These are phyloP conservation scores for Streblospio benedicti DNA, from an alignment of 1,140 invertebrate genomes.

Conservation along the genomic window DNA sequence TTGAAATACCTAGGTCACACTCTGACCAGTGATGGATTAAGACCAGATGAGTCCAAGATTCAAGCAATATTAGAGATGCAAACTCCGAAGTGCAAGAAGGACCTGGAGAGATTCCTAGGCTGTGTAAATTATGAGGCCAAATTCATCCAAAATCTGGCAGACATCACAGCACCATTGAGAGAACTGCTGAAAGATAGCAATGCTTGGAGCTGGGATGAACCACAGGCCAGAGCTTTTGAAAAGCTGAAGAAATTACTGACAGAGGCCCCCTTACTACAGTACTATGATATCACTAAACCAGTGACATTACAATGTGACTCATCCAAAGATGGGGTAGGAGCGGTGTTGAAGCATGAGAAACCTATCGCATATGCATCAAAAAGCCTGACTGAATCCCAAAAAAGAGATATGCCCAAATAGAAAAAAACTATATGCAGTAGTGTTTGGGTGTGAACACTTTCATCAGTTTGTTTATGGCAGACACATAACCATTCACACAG, in stretches of 20 bases:
- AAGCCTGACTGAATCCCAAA: constrained; percentile 40
- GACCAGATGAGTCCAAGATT: constrained; percentile 39
- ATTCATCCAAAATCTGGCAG: constrained; percentile 16
- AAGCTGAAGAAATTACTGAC: constrained; percentile 21
- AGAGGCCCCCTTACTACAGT: constrained; percentile 22
- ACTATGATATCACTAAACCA: constrained; percentile 22
- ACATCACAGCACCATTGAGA: constrained; percentile 2
- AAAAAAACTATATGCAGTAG: constrained; percentile 48
- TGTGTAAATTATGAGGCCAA: constrained; percentile 24
- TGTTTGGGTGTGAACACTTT: constrained; percentile 45
- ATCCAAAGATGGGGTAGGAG: constrained; percentile 39
- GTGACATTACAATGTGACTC: constrained; percentile 27
- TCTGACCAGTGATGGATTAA: constrained; percentile 38
- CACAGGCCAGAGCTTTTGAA: constrained; percentile 14
- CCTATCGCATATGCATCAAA: constrained; percentile 46
- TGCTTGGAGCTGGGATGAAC: constrained; percentile 5
- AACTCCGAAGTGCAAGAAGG: constrained; percentile 18
- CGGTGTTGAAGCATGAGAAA: constrained; percentile 44
- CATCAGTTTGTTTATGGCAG: constrained; percentile 41
- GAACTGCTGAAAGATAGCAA: constrained; percentile 3
- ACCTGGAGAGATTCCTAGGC: constrained; percentile 23
- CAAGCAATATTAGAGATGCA: constrained; percentile 31
- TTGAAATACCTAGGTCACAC: constrained; percentile 24
- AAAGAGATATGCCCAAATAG: constrained; percentile 48
- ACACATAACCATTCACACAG: constrained; percentile 24